These are phyloP conservation scores for Hypomecis punctinalis DNA, from an alignment of 2,888 invertebrate genomes.

Conservation along the genomic window DNA sequence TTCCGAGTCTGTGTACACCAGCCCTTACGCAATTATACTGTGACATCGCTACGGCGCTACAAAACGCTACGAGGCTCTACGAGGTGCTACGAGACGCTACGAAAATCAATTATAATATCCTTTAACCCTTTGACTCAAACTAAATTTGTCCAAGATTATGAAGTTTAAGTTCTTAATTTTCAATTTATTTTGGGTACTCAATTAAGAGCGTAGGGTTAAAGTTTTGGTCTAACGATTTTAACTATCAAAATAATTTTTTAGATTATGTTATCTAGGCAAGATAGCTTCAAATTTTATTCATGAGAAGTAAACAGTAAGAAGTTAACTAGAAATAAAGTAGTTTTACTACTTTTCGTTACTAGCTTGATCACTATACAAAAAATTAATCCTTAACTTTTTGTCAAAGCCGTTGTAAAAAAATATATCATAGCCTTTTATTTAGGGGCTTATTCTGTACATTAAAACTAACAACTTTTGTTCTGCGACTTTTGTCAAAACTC, in stretches of 20 bases:
- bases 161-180: constrained; percentile 19
- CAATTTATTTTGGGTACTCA: constrained; percentile 5
- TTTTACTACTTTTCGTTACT: too few relatives aligned
- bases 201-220: constrained; percentile 4
- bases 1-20: too few relatives aligned
- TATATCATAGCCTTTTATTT: too few relatives aligned
- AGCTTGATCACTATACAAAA: too few relatives aligned
- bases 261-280: too few relatives aligned
- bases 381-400: too few relatives aligned
- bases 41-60: background rate
- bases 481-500: too few relatives aligned
- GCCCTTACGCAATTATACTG: background rate
- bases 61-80: constrained; percentile 13
- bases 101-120: constrained; percentile 24
- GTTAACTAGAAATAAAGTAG: too few relatives aligned
- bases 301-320: too few relatives aligned
- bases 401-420: too few relatives aligned
- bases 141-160: constrained; percentile 16
- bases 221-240: background rate
- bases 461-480: too few relatives aligned
- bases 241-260: background rate
- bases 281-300: background rate
- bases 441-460: too few relatives aligned
- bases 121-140: constrained; percentile 22
- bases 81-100: constrained; percentile 4